Base-by-base conservation (phyloP, 2,888 invertebrate genomes). In the Phrixothrix hirtus region DNA sequence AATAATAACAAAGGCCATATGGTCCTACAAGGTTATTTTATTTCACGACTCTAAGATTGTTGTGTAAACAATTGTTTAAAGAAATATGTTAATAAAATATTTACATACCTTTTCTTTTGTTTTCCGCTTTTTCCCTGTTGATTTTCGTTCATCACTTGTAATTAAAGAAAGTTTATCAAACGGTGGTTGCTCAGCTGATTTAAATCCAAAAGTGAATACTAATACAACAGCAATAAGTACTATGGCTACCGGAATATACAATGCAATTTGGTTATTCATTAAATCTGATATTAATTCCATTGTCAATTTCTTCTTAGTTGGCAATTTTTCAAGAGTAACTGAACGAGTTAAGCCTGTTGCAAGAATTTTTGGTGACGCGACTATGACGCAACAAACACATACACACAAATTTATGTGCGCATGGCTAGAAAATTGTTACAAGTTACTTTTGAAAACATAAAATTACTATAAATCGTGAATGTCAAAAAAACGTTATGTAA, bases 181-280 rank as follows among this genome's bases (percentile, higher is more conserved):
- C 70, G 88, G 87, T 70, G 91, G 91, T 77, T 89, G 88, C 74
- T 86, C 87, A 61, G 87, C 85, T 57, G 87, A 83, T 78, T 86
- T 87, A 77, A 90, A 88, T 58, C 89, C 89, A 75, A 88, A 89
- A 59, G 83, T 83, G 78, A 87, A 89, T 66, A 89, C 87, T 63
- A 89, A 77, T 62, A 87, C 79, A 61, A 87, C 87, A 72, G 84
- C 85, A 64, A 88, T 75, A 66, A 89, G 87, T 71, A 85, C 80
- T 63, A 82, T 77, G 57, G 81, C 82, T 63, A 81, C 81, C 55
- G 82, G 81, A 65, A 79, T 79, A 60, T 79, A 80, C 65, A 81
- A 77, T 60, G 79, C 67, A 66, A 82, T 75, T 75, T 82, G 82
- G 65, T 79, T 78, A 71, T 79, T 79, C 59, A 81, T 76, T 67